Percentiles rank a stretch among this genome's conserved stretches.
These are phyloP conservation scores for Sinohyriopsis cumingii DNA, from an alignment of 2,888 invertebrate species.

Conservation along the genomic window DNA sequence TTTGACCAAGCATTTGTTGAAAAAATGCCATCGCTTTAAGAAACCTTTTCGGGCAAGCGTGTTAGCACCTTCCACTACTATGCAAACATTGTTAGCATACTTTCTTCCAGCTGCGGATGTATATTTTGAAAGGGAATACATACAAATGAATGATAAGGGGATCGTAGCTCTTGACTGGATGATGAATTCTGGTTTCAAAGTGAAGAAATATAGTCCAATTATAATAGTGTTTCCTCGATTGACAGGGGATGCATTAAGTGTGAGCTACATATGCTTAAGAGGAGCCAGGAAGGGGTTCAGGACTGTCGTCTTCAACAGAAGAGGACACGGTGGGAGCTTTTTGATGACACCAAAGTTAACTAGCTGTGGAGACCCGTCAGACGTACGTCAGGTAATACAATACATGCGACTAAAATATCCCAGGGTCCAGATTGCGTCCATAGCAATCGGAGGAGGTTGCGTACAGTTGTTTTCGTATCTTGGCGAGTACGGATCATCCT, in stretches of 20 bases:
- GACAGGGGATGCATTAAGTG: constrained; percentile 52
- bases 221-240: constrained; percentile 60
- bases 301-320: constrained; percentile 62
- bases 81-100: constrained; percentile 58
- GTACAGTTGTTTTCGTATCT: constrained; percentile 64
- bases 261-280: constrained; percentile 38
- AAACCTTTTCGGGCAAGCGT: constrained; percentile 50
- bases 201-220: constrained; percentile 43
- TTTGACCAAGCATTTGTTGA: constrained; percentile 55
- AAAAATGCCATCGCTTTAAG: constrained; percentile 47
- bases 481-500: constrained; percentile 66
- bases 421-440: constrained; percentile 47
- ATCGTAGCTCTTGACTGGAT: constrained; percentile 67
- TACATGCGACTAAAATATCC: constrained; percentile 57
- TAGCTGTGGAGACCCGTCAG: constrained; percentile 61
- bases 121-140: constrained; percentile 58
- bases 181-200: constrained; percentile 24
- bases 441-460: constrained; percentile 62
- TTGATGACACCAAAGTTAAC: constrained; percentile 62
- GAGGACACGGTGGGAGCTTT: constrained; percentile 62
- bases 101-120: constrained; percentile 28
- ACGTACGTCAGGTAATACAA: constrained; percentile 59
- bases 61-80: constrained; percentile 49
- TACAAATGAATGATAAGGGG: constrained; percentile 64
- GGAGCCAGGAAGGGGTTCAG: constrained; percentile 53